Base-by-base conservation (phyloP, 2,797 vertebrate genomes). In the Enteromius argenteus region DNA sequence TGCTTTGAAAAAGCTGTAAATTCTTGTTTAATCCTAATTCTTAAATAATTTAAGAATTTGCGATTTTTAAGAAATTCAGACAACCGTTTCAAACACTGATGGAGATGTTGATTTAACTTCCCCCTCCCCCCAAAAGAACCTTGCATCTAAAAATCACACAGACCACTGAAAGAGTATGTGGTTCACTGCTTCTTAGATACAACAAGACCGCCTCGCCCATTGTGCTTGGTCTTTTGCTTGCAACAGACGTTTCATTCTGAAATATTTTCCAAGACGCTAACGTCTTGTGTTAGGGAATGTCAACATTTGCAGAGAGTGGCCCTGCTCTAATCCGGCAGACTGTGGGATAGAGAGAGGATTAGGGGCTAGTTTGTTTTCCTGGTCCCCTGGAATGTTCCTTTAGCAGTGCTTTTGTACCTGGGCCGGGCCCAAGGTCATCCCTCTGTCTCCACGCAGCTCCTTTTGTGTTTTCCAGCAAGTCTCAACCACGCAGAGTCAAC, bases 401-500 rank as follows among this genome's bases (percentile, higher is more conserved):
- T 83, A 71, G 76, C 64, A 76, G 79, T 17, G 80, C 79, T 83
- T 86, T 85, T 88, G 85, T 90, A 84, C 84, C 88, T 85, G 87
- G 71, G 87, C 77, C 81, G 23, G 73, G 87, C 78, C 87, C 76
- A 84, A 77, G 85, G 86, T 89, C 85, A 77, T 86, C 39, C 51
- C 84, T 86, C 71, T 84, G 66, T 87, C 88, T 87, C 69, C 60
- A 56, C 81, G 46, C 84, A 64, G 51, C 78, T 89, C 85, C 86
- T 86, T 89, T 87, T 89, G 84, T 89, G 76, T 86, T 73, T 84
- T 82, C 68, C 60, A 39, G 80, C 86, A 87, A 80, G 87, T 89
- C 86, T 86, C 74, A 86, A 82, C 83, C 73, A 4, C 69, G 35
- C 90, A 90, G 88, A 86, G 88, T 89, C 89, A 89, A 88, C 88